Conservation (phyloP, 2,797 vertebrate genomes). For the Mormyrops attenuatus region DNA sequence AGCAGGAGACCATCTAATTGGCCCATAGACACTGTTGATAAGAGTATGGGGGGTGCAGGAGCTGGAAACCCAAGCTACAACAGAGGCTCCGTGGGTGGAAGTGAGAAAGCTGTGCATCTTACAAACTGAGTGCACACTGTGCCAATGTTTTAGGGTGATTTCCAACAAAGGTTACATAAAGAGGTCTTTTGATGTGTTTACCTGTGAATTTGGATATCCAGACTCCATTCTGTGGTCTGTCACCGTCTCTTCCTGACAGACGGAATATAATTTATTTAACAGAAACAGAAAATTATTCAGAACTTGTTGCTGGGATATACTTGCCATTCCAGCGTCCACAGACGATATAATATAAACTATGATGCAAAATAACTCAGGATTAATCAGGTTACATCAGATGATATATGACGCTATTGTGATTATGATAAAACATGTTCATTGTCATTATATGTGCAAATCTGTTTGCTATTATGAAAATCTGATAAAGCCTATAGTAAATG, state of each 20-base stretch:
- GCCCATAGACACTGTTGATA: slow-evolving; percentile 1
- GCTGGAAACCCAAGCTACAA: neutral
- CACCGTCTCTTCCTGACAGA: neutral
- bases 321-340: neutral
- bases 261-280: neutral
- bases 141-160: neutral
- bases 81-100: neutral
- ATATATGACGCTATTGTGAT: neutral
- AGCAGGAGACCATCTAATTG: slow-evolving; percentile 25
- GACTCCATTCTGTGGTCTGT: neutral
- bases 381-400: neutral
- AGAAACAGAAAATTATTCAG: neutral
- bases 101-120: neutral
- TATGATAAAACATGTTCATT: neutral
- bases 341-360: neutral
- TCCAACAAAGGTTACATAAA: neutral
- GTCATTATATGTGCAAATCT: neutral
- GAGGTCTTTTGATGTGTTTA: neutral
- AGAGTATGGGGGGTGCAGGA: neutral
- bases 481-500: neutral
- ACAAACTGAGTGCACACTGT: neutral
- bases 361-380: neutral
- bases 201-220: neutral
- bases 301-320: neutral
- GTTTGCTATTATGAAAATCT: neutral